Evolutionary conservation across 1,140 invertebrate species (phyloP), one percentile per base, ranked within the genome.

Genomic region (Oryctes rhinoceros): DNA sequence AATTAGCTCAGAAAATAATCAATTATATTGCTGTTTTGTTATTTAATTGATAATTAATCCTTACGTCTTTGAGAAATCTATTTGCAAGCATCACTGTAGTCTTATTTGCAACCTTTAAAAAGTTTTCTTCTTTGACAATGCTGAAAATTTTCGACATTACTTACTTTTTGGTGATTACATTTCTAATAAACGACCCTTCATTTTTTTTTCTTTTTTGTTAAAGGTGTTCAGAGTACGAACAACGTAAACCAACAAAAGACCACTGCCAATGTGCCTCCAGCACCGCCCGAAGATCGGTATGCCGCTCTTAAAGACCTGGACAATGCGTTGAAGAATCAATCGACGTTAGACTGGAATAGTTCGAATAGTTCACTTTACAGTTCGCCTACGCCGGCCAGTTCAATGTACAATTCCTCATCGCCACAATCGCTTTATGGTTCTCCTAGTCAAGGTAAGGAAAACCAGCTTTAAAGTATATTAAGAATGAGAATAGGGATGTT

Each of bases 261-360:
- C n/a, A 80, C 53, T 80, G 59, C 80, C 24, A 75, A 20, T 15
- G 44, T 67, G 30, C 65, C 83, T 24, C 71, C 80, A 35, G 89
- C 91, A 78, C 92, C 92, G 47, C 88, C 90, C 11, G 93, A 94
- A 87, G 94, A 96, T 87, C 90, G 93, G 83, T 96, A 96, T 86
- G 94, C 94, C 67, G 94, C 94, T 20, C 89, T 96, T 1, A 95
- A 95, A 88, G 94, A 96, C 88, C 89, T 96, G 74, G 94, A 96
- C 81, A 87, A 87, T 74, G 86, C 85, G 74, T 80, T 87, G 37
- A 87, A 86, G 74, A 80, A 79, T 11, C 85, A 88, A 82, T 83
- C 82, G 47, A 65, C 81, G 24, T 24, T 86, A 44, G 85, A 86
- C 78, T 86, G 85, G 85, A 84, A 76, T 59, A 78, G 49, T 59